phyloP scores from a whole-genome alignment of 1,140 invertebrate species.

The Diabrotica virgifera region DNA sequence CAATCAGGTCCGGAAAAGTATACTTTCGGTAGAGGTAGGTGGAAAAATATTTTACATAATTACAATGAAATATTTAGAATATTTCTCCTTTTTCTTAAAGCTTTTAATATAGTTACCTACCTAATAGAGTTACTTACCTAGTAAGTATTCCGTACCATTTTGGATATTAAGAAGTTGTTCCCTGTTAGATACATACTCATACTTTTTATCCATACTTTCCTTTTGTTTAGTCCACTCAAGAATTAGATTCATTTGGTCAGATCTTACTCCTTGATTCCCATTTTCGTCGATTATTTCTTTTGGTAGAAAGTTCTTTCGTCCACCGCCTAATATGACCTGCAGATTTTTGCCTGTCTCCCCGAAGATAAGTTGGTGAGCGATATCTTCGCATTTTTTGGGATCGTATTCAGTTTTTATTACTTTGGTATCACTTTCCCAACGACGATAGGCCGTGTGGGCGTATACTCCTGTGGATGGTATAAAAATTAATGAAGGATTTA shows the following conservation, averaged over 20 bases:
- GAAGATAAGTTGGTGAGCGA: constrained; percentile 71
- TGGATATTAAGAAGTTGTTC: constrained; percentile 51
- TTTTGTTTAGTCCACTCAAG: constrained; percentile 51
- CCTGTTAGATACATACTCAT: constrained; percentile 61
- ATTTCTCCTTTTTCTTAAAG: no score
- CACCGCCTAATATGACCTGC: constrained; percentile 73
- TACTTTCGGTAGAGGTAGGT: no score
- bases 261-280: constrained; percentile 47
- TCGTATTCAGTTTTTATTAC: constrained; percentile 47
- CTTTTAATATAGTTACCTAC: not conserved
- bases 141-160: constrained; percentile 54
- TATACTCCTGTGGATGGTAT: constrained; percentile 59
- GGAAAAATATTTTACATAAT: no score
- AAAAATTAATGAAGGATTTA: no score
- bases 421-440: constrained; percentile 76
- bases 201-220: constrained; percentile 46
- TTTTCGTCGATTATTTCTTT: constrained; percentile 57
- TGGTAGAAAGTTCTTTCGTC: constrained; percentile 66
- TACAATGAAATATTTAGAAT: no score
- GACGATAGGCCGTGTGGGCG: constrained; percentile 70
- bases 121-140: constrained; percentile 36
- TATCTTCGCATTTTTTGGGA: constrained; percentile 62
- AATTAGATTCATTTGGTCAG: constrained; percentile 52
- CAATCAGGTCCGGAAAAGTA: no score
- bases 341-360: constrained; percentile 61